Percentiles rank a stretch among this genome's conserved stretches.
These are phyloP conservation scores for Dynastes grantii DNA, from an alignment of 2,888 invertebrate species.

Conservation along the genomic window DNA sequence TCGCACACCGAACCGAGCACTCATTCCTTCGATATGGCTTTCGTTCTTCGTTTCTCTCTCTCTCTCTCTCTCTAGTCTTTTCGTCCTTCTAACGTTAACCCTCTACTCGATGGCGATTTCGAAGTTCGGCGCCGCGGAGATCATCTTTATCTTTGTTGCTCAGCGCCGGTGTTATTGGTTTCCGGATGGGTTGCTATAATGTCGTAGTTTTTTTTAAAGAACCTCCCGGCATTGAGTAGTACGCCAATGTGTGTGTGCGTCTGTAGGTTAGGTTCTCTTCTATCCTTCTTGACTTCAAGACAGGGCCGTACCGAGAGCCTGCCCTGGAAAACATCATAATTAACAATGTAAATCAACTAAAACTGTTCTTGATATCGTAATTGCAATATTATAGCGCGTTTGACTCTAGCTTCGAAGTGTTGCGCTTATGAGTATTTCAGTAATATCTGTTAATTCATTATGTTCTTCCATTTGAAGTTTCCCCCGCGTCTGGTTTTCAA, in stretches of 20 bases:
- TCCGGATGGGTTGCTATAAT: conserved; percentile 65
- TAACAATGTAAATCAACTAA: too few relatives aligned
- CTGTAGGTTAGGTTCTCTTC: neutral
- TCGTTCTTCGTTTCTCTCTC: conserved; percentile 55
- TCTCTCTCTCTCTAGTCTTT: conserved; percentile 13
- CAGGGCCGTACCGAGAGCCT: too few relatives aligned
- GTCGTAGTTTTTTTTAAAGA: conserved; percentile 60
- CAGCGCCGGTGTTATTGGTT: conserved; percentile 64
- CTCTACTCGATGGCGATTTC: too few relatives aligned
- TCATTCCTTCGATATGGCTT: conserved; percentile 62
- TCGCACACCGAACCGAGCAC: conserved; percentile 52
- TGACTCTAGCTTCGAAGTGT: too few relatives aligned
- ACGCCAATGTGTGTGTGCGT: conserved; percentile 16
- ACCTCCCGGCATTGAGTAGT: conserved; percentile 61
- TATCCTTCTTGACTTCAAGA: too few relatives aligned
- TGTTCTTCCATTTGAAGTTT: too few relatives aligned
- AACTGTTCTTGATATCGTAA: too few relatives aligned
- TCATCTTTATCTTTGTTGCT: conserved; percentile 54
- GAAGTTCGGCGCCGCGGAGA: conserved; percentile 35
- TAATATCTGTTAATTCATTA: too few relatives aligned
- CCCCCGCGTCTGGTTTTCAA: too few relatives aligned
- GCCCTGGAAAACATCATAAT: too few relatives aligned
- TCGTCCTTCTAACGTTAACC: neutral
- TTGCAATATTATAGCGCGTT: too few relatives aligned
- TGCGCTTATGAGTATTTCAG: too few relatives aligned